Conservation (phyloP, 2,888 invertebrate genomes). For the Nomada fucata region DNA sequence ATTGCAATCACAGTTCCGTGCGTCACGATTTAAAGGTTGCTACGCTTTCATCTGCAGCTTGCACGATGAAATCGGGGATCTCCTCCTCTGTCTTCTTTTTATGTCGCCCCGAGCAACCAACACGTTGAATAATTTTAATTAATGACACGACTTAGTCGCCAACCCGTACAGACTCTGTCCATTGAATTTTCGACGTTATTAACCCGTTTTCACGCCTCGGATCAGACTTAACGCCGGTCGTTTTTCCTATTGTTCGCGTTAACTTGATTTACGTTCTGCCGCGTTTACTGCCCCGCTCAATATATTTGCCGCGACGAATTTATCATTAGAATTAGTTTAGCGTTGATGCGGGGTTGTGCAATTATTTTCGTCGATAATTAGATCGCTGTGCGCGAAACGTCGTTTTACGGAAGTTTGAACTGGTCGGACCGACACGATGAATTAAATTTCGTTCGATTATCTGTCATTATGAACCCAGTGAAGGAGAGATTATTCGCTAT, state of each 20-base stretch:
- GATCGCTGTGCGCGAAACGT: too few relatives aligned
- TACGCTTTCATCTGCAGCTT: slow-evolving; percentile 8
- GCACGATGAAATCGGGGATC: not conserved
- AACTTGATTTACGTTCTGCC: not conserved
- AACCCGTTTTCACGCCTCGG: slow-evolving; percentile 2
- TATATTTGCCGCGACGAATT: too few relatives aligned
- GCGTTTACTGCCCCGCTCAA: too few relatives aligned
- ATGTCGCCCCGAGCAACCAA: not conserved
- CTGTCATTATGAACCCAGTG: too few relatives aligned
- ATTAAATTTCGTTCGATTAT: too few relatives aligned
- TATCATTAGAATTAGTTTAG: too few relatives aligned
- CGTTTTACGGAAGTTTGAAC: too few relatives aligned
- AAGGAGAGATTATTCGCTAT: too few relatives aligned
- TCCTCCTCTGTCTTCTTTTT: not conserved
- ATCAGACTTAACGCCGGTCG: not conserved
- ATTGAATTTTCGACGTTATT: slow-evolving; percentile 25
- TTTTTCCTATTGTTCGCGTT: not conserved
- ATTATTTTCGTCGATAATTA: too few relatives aligned
- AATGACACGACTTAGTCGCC: slow-evolving; percentile 35
- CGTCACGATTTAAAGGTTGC: slow-evolving; percentile 25
- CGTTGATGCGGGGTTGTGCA: too few relatives aligned
- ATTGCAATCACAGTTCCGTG: slow-evolving; percentile 38
- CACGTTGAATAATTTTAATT: slow-evolving; percentile 42
- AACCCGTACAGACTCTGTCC: not conserved
- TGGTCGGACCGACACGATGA: too few relatives aligned